Base-by-base conservation (phyloP, 1,140 invertebrate genomes). In the Formica selysi region DNA sequence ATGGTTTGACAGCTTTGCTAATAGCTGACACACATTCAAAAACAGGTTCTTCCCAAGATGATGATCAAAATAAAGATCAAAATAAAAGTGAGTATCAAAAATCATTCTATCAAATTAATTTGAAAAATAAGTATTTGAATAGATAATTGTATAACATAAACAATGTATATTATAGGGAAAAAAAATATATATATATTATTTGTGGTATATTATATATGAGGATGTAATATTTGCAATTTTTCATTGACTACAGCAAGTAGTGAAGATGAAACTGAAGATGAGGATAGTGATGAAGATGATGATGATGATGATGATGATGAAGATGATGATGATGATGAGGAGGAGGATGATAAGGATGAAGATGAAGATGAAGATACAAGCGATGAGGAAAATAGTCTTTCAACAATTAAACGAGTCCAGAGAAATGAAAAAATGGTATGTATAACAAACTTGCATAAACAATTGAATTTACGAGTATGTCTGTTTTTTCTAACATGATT, bases 1-100 rank as follows among this genome's bases (percentile, higher is more conserved):
- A 97, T 96, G 97, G 97, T 6, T 93, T 97, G 76, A 97, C 95
- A 71, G 97, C 96, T 2, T 93, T 97, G 26, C 92, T 97, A 13
- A 96, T 97, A 88, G 96, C 97, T 19, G 97, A 97, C 92, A 89
- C 91, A 3, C 51, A 91, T 29, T 81, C 86, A 1, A 61, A 59
- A 3, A 48, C 61, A 74, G 80, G 68, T 68, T 41, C 54, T n/a
- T 78, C 48, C 7, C 36, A 78, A 83, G 85, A 89, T 70, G 68
- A 85, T 71, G 73, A 92, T 38, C 16, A 26, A 10, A 36, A 64
- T 6, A 32, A 84, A 83, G 73, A 92, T 38, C 16, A 26, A 10
- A 36, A 64, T 6, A 32, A 84, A 83, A 36, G 73, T 89, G 32
- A 86, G 38, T 0, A 51, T 13, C 4, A 29, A 11, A 2, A 51